Evolutionary conservation across 2,113 vertebrate species (phyloP).

Genomic region (Cyprinodon tularosa): DNA sequence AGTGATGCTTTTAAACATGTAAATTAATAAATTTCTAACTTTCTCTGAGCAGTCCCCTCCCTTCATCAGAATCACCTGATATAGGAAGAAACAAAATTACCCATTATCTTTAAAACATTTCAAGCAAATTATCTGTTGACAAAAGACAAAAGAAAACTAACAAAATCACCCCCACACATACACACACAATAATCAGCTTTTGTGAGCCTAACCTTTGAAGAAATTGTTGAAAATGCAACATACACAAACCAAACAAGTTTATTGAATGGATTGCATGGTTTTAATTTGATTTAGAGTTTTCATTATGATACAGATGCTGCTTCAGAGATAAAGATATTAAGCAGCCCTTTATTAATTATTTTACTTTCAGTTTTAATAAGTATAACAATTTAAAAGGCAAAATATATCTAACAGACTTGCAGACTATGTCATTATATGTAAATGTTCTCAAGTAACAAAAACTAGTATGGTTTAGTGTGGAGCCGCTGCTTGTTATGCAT

Average conservation of each 20-base stretch:
- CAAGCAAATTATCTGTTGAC: constrained; percentile 21
- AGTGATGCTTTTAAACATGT: constrained; percentile 21
- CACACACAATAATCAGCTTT: constrained; percentile 1
- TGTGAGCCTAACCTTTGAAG: constrained; percentile 24
- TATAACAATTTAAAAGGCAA: constrained; percentile 48
- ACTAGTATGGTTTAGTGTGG: constrained; percentile 36
- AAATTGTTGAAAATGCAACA: background rate
- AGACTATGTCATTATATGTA: background rate
- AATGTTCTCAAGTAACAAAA: constrained; percentile 30
- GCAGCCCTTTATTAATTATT: constrained; percentile 32
- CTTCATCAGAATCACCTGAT: constrained; percentile 17
- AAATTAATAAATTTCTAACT: constrained; percentile 16
- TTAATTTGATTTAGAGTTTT: constrained; percentile 40
- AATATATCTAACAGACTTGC: background rate
- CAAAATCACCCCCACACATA: background rate
- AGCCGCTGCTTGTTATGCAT: constrained; percentile 8
- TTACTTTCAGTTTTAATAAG: constrained; percentile 35
- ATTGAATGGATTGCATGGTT: constrained; percentile 43
- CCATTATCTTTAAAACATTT: constrained; percentile 38
- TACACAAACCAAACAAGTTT: constrained; percentile 21
- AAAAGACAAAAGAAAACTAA: background rate
- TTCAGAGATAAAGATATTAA: constrained; percentile 34
- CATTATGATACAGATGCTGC: constrained; percentile 24
- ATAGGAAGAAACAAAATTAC: constrained; percentile 20
- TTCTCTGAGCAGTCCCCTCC: background rate